These are phyloP conservation scores for Lepidochrysops patricia DNA, from an alignment of 2,888 invertebrate species.

Conservation along the genomic window DNA sequence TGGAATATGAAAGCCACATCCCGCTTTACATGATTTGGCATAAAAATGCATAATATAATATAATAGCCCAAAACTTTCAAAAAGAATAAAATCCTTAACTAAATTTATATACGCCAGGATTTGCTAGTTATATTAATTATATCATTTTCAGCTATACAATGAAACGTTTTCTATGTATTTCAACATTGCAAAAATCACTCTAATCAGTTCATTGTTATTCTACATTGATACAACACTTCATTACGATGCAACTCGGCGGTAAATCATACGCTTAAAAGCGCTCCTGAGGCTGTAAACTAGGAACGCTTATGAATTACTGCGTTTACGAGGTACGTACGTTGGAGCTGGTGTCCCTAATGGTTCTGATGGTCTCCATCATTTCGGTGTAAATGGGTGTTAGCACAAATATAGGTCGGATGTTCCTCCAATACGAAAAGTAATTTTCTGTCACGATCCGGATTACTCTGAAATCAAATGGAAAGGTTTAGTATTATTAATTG, in stretches of 20 bases:
- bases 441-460: slow-evolving; percentile 30
- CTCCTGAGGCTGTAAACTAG: slow-evolving; percentile 8
- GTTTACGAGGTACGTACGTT: slow-evolving; percentile 23
- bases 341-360: slow-evolving; percentile 27
- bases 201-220: background rate
- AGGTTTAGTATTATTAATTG: too few relatives aligned
- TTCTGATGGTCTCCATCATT: slow-evolving; percentile 31
- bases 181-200: background rate
- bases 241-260: slow-evolving; percentile 7
- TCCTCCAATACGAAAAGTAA: slow-evolving; percentile 36
- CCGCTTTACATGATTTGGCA: too few relatives aligned
- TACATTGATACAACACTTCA: background rate
- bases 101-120: too few relatives aligned
- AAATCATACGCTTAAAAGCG: slow-evolving; percentile 11
- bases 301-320: slow-evolving; percentile 10
- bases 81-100: too few relatives aligned
- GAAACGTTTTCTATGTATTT: too few relatives aligned
- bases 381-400: slow-evolving; percentile 30
- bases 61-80: too few relatives aligned
- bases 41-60: too few relatives aligned
- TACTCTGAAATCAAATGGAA: slow-evolving; percentile 25
- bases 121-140: too few relatives aligned
- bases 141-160: too few relatives aligned
- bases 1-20: too few relatives aligned
- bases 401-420: slow-evolving; percentile 28